Base-by-base conservation (phyloP, 2,113 vertebrate genomes). In the Mormyrus iriodes region DNA sequence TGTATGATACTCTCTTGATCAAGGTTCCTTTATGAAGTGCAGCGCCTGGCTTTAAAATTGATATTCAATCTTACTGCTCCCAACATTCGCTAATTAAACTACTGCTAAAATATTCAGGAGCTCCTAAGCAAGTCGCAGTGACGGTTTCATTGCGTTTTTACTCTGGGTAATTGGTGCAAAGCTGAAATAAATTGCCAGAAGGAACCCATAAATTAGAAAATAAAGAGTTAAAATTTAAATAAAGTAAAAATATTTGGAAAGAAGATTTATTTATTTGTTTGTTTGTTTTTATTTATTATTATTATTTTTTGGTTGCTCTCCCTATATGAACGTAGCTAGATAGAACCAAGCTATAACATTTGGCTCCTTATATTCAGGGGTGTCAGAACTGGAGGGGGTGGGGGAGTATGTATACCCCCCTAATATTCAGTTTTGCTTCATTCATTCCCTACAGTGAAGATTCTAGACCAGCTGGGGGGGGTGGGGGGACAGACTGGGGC, bases 101-200 rank as follows among this genome's bases (percentile, higher is more conserved):
- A 13, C 84, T 51, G 49, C n/a, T 85, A 52, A 85, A 85, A 52
- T 52, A 85, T 85, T 85, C 84, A 85, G 12, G 27, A 84, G 82
- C 35, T 88, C 39, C 55, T 31, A 88, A 69, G 55, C 55, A 49
- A 48, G 87, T 49, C 21, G 21, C 51, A n/a, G 39, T 88, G 42
- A 69, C 73, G 35, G 24, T 17, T 88, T 73, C 24, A 69, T 48
- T 88, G 39, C 31, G 24, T 48, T 44, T 46, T 42, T 49, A 42
- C 76, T 42, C 39, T 44, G 35, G 19, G 39, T 82, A 44, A 82
- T 39, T 82, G 15, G 42, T 19, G 39, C 35, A 44, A 44, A 82
- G 6, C 76, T 82, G 42, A 44, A 42, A 82, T 27, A 82, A 44
- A 39, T 44, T 82, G 31, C 42, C 15, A 82, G 3, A 82, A 39